Percentiles rank a stretch among this genome's conserved stretches.
phyloP scores from a whole-genome alignment of 1,140 invertebrate genomes.

The Halyomorpha halys region DNA sequence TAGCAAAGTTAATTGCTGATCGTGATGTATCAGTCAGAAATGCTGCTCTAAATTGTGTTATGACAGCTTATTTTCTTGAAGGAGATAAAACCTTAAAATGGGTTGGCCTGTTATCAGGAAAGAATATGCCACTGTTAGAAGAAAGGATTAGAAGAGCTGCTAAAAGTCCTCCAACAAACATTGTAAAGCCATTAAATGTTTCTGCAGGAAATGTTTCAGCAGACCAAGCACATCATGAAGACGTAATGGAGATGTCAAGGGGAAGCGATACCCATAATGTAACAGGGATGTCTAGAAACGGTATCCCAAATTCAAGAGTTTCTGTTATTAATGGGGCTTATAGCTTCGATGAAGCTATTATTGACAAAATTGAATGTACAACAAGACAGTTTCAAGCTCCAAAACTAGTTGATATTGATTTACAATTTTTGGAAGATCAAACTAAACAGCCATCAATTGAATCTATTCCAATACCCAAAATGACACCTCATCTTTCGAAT shows the following conservation, averaged over 20 bases:
- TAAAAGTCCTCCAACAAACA: slow-evolving; percentile 45
- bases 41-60: slow-evolving; percentile 87
- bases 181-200: slow-evolving; percentile 29
- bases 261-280: too few relatives aligned
- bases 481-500: slow-evolving; percentile 17
- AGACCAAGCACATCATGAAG: too few relatives aligned
- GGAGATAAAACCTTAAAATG: slow-evolving; percentile 73
- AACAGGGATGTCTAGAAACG: too few relatives aligned
- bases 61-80: slow-evolving; percentile 79
- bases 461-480: neutral
- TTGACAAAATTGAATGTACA: slow-evolving; percentile 27
- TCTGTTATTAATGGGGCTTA: slow-evolving; percentile 16
- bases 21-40: slow-evolving; percentile 92
- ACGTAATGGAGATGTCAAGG: too few relatives aligned
- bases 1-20: slow-evolving; percentile 90
- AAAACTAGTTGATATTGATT: slow-evolving; percentile 28
- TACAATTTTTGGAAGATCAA: slow-evolving; percentile 28
- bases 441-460: slow-evolving; percentile 5
- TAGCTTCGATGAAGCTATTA: slow-evolving; percentile 24
- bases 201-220: too few relatives aligned
- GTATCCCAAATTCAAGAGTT: too few relatives aligned
- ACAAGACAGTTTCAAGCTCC: slow-evolving; percentile 16
- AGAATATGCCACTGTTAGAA: slow-evolving; percentile 85
- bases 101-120: slow-evolving; percentile 87
- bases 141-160: slow-evolving; percentile 85